phyloP scores from a whole-genome alignment of 2,888 invertebrate species.

The Drosophila mimetica region DNA sequence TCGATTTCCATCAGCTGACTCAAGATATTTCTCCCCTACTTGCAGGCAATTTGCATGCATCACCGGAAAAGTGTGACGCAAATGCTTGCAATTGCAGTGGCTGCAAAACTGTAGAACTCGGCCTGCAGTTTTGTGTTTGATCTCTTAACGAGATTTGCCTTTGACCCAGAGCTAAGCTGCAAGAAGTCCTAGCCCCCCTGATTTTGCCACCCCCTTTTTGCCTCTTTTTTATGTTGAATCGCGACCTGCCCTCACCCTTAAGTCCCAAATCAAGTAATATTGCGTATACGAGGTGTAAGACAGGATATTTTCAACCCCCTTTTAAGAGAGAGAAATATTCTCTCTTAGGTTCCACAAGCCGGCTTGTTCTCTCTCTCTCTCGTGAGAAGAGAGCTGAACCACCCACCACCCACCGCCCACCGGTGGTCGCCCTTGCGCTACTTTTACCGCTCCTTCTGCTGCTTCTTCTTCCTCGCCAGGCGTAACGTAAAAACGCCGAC shows the following conservation, averaged over 20 bases:
- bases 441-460: conserved; percentile 53
- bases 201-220: conserved; percentile 1
- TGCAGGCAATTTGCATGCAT: conserved; percentile 61
- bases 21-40: conserved; percentile 2
- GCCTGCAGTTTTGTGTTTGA: conserved; percentile 11
- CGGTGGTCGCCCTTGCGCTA: conserved; percentile 74
- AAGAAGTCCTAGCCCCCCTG: background rate
- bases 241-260: conserved; percentile 68
- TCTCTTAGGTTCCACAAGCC: conserved; percentile 40
- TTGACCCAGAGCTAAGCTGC: conserved; percentile 28
- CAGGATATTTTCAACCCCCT: conserved; percentile 8
- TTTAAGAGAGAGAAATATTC: background rate
- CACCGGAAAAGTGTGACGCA: conserved; percentile 61
- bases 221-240: background rate
- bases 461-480: conserved; percentile 34
- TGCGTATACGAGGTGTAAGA: conserved; percentile 34
- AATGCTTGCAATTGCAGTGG: conserved; percentile 34
- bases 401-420: conserved; percentile 68
- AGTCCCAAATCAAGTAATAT: conserved; percentile 57
- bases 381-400: background rate
- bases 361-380: conserved; percentile 24
- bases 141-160: conserved; percentile 34
- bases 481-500: conserved; percentile 54
- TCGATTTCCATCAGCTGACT: conserved; percentile 51
- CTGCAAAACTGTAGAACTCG: conserved; percentile 49